Evolutionary conservation across 2,797 vertebrate genomes (phyloP).

Genomic region (Aphelocoma californica): DNA sequence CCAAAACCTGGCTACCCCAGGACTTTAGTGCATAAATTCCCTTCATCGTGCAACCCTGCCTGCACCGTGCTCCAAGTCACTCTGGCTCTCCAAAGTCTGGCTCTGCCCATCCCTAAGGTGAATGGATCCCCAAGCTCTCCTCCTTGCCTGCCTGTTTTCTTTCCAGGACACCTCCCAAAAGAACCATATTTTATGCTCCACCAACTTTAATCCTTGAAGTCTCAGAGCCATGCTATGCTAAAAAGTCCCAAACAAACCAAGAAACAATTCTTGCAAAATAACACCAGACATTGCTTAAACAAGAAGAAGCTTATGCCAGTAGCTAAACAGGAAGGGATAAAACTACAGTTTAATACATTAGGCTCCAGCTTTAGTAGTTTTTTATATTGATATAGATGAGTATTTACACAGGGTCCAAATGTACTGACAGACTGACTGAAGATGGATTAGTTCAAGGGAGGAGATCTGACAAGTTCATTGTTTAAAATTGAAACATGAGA

Average conservation of each 20-base stretch:
- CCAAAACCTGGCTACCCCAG: neutral
- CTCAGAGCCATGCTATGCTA: neutral
- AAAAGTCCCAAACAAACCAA: neutral
- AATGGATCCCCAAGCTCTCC: neutral
- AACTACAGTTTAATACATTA: neutral
- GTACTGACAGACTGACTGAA: neutral
- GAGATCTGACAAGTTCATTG: neutral
- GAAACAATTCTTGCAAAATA: neutral
- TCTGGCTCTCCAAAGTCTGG: neutral
- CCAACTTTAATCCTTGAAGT: neutral
- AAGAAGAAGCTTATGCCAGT: neutral
- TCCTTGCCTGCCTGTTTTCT: neutral
- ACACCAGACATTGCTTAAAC: neutral
- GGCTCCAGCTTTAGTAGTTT: neutral
- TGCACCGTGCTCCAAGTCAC: neutral
- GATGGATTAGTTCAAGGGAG: neutral
- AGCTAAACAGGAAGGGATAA: neutral
- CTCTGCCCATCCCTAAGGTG: neutral
- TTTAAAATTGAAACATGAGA: neutral
- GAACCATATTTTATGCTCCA: neutral
- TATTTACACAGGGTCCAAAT: neutral
- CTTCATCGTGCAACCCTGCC: rapidly evolving
- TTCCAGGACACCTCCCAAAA: neutral
- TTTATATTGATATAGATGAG: neutral
- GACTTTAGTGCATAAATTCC: neutral